Base-by-base conservation (phyloP, 2,113 vertebrate species). In the Nycticebus coucang region DNA sequence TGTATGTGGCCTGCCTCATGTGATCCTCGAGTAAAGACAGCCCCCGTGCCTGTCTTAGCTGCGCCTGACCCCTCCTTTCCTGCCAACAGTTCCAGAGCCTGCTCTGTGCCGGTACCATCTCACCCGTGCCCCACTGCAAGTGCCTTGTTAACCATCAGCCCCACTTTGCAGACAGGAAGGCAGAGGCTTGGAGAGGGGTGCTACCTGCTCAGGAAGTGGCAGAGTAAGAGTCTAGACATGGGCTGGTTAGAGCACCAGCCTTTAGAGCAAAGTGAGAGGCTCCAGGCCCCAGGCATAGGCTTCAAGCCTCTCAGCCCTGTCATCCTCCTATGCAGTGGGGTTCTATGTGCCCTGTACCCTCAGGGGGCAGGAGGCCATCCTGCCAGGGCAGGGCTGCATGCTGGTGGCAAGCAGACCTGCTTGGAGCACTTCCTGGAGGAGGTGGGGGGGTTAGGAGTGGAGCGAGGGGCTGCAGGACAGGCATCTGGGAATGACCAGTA, bases 241-340 rank as follows among this genome's bases (percentile, higher is more conserved):
- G 14, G 26, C 0, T 2, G 8, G 19, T 9, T 1, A 0, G 50
- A 13, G n/a, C 37, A n/a, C 0, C 2, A 55, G 24, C 45, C 45
- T 84, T 22, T 75, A 1, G 9, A 53, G 88, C 33, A 33, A 57
- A 50, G 82, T 7, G 22, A 45, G 13, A 14, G 57, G 83, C 30
- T 62, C 22, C 19, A 13, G 33, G 72, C 2, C 1, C 77, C 33
- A 7, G 18, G 1, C 2, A 33, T 7, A 7, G 77, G 69, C 50
- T 6, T 18, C 1, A 1, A 9, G 4, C 26, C 77, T 28, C 11
- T 3, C 24, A 41, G 41, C n/a, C 53, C 75, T 0, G 0, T 35
- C 45, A 69, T 57, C 19, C 59, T 9, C n/a, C 15, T 35, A 24
- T 37, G 35, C 22, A 14, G 55, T 4, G 22, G 66, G 59, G 24